phyloP scores from a whole-genome alignment of 2,113 vertebrate species.

The Antechinus stuartii region DNA sequence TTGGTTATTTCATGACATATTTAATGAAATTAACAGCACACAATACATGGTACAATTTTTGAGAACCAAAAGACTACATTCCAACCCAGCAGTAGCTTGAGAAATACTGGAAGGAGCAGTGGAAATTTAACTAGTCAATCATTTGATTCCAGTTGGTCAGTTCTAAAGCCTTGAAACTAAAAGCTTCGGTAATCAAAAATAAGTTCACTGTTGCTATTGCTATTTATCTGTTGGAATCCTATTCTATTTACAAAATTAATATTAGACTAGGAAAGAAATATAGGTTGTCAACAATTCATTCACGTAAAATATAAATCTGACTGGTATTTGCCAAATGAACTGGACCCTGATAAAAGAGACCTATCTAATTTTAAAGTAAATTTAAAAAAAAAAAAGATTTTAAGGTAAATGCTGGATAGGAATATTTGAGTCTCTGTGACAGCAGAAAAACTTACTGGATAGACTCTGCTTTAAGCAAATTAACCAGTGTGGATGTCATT shows the following conservation, averaged over 20 bases:
- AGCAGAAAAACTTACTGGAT: constrained; percentile 6
- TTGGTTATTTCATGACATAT: not conserved
- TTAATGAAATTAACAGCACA: not conserved
- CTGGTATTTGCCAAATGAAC: not conserved
- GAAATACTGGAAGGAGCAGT: too few species aligned
- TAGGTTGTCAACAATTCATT: not conserved
- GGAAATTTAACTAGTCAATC: not conserved
- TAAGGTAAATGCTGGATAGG: not conserved
- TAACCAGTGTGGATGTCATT: not conserved
- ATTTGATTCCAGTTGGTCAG: not conserved
- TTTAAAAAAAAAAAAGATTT: not conserved
- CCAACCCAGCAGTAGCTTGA: not conserved
- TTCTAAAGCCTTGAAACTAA: not conserved
- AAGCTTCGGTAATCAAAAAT: not conserved
- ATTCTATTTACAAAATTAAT: constrained; percentile 6
- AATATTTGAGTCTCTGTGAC: constrained; percentile 18
- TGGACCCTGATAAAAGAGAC: not conserved
- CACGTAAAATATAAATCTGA: not conserved
- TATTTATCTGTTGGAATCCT: constrained; percentile 6
- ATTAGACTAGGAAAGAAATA: not conserved
- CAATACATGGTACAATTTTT: not conserved
- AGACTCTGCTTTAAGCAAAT: not conserved
- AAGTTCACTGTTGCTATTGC: not conserved
- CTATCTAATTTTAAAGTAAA: not conserved
- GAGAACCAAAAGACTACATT: not conserved